Conservation (phyloP, 2,113 vertebrate species). For the Anarrhichthys ocellatus region DNA sequence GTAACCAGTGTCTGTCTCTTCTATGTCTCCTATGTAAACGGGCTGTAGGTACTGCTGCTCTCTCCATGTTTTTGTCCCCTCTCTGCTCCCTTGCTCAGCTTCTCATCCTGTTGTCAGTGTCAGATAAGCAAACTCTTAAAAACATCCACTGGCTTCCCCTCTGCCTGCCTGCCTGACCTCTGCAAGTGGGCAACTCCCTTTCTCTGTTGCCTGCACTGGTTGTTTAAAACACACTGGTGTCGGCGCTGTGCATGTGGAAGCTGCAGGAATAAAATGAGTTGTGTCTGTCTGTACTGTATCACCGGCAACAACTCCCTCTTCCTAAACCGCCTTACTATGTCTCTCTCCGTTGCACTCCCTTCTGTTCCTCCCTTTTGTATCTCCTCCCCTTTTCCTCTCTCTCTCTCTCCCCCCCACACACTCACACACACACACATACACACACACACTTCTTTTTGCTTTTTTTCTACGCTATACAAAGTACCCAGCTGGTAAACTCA, state of each 20-base stretch:
- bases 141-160: constrained; percentile 74
- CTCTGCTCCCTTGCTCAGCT: constrained; percentile 64
- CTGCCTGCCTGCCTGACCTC: constrained; percentile 71
- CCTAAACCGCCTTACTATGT: constrained; percentile 72
- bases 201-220: constrained; percentile 59
- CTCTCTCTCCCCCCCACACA: constrained; percentile 60
- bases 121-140: constrained; percentile 78
- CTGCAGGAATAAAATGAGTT: constrained; percentile 47
- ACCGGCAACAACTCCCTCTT: constrained; percentile 69
- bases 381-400: constrained; percentile 75
- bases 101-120: constrained; percentile 82
- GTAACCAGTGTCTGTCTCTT: constrained; percentile 50
- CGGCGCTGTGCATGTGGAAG: constrained; percentile 17
- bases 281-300: constrained; percentile 56
- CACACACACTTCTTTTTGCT: constrained; percentile 43
- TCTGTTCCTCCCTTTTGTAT: constrained; percentile 76
- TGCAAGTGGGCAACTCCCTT: constrained; percentile 66
- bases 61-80: constrained; percentile 70
- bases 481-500: constrained; percentile 81
- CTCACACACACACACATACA: constrained; percentile 44
- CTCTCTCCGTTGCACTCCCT: constrained; percentile 68
- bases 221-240: constrained; percentile 35
- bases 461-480: constrained; percentile 48
- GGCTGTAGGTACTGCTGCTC: constrained; percentile 41
- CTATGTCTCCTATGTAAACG: constrained; percentile 53